Evolutionary conservation across 2,113 vertebrate genomes (phyloP).

Genomic region (Clupea harengus): DNA sequence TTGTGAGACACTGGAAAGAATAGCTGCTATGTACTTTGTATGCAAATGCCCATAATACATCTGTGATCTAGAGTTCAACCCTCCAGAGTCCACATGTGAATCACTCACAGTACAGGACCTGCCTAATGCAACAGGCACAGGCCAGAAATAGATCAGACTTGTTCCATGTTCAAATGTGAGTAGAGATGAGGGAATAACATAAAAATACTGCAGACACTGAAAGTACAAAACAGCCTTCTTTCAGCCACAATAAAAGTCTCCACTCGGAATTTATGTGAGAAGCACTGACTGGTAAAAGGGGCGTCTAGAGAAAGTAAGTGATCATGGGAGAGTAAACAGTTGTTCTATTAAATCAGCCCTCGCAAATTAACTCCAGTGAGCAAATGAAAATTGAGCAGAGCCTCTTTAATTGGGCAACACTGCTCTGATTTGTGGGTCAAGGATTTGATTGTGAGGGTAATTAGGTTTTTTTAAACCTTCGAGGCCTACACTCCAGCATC

Average conservation of each 20-base stretch:
- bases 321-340: constrained; percentile 10
- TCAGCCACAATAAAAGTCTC: background rate
- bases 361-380: constrained; percentile 10
- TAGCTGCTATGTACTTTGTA: too few species aligned
- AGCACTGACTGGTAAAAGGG: background rate
- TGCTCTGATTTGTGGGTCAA: background rate
- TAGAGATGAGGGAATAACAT: background rate
- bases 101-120: background rate
- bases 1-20: too few species aligned
- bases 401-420: background rate
- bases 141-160: background rate
- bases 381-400: background rate
- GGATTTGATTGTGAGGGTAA: background rate
- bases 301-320: background rate
- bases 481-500: background rate
- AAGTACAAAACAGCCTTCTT: background rate
- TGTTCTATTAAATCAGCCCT: background rate
- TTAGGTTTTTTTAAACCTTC: background rate
- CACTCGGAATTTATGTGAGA: background rate
- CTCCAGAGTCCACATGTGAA: background rate
- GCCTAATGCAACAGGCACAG: background rate
- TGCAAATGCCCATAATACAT: too few species aligned
- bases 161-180: background rate
- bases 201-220: background rate
- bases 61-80: background rate